A percentile compares a stretch with the other conserved stretches of the same genome.
These are phyloP conservation scores for Melanerpes aurifrons DNA, from an alignment of 2,113 vertebrate species.

Conservation along the genomic window DNA sequence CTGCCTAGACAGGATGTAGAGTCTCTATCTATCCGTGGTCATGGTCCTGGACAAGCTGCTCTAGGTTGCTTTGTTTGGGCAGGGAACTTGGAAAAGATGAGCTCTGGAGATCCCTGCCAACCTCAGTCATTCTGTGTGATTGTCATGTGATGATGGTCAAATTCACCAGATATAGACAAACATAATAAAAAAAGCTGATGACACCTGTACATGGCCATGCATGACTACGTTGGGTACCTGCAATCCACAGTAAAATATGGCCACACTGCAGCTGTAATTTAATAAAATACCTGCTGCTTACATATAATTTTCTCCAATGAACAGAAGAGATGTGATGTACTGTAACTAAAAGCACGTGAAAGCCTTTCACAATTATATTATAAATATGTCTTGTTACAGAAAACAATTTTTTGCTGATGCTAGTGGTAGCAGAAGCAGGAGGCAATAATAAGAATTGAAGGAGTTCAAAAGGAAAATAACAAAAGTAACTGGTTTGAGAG, in stretches of 20 bases:
- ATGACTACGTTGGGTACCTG: not conserved
- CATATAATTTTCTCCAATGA: not conserved
- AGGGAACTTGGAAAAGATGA: too few relatives aligned
- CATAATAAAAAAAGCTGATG: not conserved
- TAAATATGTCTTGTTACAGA: not conserved
- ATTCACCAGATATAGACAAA: not conserved
- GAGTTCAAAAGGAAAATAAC: not conserved
- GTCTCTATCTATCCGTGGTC: not conserved
- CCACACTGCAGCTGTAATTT: not conserved
- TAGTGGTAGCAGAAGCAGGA: not conserved
- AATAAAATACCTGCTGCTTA: not conserved
- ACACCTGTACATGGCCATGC: not conserved
- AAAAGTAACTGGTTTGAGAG: not conserved
- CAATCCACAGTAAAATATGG: not conserved
- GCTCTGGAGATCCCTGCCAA: not conserved
- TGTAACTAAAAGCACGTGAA: not conserved
- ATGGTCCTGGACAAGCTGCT: not conserved
- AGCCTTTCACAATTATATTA: not conserved
- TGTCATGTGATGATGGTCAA: not conserved
- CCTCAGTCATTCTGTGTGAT: not conserved
- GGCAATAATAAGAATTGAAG: not conserved
- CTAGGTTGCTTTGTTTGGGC: not conserved
- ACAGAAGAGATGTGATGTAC: not conserved
- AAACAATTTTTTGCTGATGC: not conserved
- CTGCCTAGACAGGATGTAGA: not conserved